These are phyloP conservation scores for Lysiphlebus fabarum DNA, from an alignment of 1,140 invertebrate genomes.

Conservation along the genomic window DNA sequence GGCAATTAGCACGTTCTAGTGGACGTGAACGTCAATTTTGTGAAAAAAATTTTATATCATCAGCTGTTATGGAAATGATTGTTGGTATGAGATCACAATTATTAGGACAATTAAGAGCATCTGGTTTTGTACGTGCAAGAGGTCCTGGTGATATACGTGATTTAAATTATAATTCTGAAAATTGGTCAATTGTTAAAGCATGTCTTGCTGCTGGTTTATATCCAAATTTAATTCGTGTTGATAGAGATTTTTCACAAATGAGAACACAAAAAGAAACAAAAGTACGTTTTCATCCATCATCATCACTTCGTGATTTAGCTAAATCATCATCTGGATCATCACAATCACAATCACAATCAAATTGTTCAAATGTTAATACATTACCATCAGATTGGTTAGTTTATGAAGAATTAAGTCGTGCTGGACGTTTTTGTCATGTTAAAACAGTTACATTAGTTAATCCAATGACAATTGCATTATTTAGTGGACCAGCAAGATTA, in stretches of 20 bases:
- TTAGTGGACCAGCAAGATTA: slow-evolving; percentile 70
- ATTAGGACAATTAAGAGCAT: slow-evolving; percentile 79
- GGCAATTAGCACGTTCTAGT: slow-evolving; percentile 66
- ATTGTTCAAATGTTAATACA: slow-evolving; percentile 49
- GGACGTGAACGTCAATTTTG: slow-evolving; percentile 75
- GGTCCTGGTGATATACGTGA: slow-evolving; percentile 70
- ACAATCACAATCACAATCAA: slow-evolving; percentile 35
- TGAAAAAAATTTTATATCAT: slow-evolving; percentile 74
- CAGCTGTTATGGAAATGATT: slow-evolving; percentile 85
- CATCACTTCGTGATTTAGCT: slow-evolving; percentile 61
- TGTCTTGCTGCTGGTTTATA: slow-evolving; percentile 82
- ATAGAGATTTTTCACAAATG: slow-evolving; percentile 58
- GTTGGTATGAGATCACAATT: slow-evolving; percentile 73
- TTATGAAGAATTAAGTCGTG: slow-evolving; percentile 77
- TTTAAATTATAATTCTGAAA: slow-evolving; percentile 80
- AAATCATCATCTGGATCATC: slow-evolving; percentile 45
- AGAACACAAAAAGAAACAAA: slow-evolving; percentile 63
- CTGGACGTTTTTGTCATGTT: slow-evolving; percentile 64
- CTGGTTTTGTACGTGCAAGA: slow-evolving; percentile 75
- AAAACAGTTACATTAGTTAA: slow-evolving; percentile 75
- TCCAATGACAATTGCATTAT: slow-evolving; percentile 75
- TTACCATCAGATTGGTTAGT: slow-evolving; percentile 80
- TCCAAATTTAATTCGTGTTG: slow-evolving; percentile 77
- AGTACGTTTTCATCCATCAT: slow-evolving; percentile 72
- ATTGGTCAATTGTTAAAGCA: slow-evolving; percentile 90